These are phyloP conservation scores for Poecilus cupreus DNA, from an alignment of 2,888 invertebrate genomes.

Conservation along the genomic window DNA sequence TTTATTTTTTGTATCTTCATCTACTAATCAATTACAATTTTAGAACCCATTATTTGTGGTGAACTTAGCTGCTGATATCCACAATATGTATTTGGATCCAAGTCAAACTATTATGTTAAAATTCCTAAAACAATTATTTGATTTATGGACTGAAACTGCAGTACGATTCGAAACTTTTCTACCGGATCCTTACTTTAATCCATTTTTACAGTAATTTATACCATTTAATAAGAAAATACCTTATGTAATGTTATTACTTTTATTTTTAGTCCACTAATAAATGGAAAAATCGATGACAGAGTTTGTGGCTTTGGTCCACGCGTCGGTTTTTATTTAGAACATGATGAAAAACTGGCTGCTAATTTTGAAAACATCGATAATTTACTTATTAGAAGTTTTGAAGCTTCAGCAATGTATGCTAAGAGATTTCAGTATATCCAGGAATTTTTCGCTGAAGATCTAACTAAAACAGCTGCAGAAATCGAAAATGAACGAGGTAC, in stretches of 20 bases:
- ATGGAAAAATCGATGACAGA: slow-evolving; percentile 87
- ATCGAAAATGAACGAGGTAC: slow-evolving; percentile 79
- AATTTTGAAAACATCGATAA: slow-evolving; percentile 75
- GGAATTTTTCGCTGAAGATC: slow-evolving; percentile 82
- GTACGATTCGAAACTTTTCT: slow-evolving; percentile 82
- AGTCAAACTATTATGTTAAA: slow-evolving; percentile 76
- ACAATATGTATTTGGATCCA: slow-evolving; percentile 76
- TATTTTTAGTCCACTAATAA: slow-evolving; percentile 82
- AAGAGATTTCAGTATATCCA: slow-evolving; percentile 80
- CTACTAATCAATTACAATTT: slow-evolving; percentile 37
- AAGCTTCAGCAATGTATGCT: slow-evolving; percentile 79
- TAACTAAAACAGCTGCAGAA: slow-evolving; percentile 77
- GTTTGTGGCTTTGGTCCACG: slow-evolving; percentile 85
- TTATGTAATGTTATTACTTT: slow-evolving; percentile 23
- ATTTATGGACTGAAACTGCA: slow-evolving; percentile 81
- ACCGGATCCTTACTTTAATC: slow-evolving; percentile 80
- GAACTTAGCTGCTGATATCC: slow-evolving; percentile 73
- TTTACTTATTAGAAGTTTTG: slow-evolving; percentile 78
- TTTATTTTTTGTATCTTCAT: not conserved
- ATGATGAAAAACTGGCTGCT: slow-evolving; percentile 77
- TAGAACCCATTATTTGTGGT: slow-evolving; percentile 80
- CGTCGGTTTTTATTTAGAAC: slow-evolving; percentile 80
- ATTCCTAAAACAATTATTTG: slow-evolving; percentile 78
- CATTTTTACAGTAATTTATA: slow-evolving; percentile 81
- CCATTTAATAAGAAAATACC: slow-evolving; percentile 21